Percentiles rank a stretch among this genome's conserved stretches.
phyloP scores from a whole-genome alignment of 2,113 vertebrate species.

The Brachyhypopomus occidentalis region DNA sequence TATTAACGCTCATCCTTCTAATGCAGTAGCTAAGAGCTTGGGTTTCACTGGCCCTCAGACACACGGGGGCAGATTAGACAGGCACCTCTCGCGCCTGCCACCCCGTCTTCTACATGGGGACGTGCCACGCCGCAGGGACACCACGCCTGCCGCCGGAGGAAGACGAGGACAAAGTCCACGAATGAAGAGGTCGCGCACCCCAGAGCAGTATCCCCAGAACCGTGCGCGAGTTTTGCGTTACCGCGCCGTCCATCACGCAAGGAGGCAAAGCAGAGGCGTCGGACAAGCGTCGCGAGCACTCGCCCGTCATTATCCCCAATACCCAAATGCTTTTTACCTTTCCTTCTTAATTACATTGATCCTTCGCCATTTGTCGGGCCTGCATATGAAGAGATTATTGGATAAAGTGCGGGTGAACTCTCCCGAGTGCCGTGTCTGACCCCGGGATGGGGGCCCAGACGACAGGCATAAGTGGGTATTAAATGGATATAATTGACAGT shows the following conservation, averaged over 20 bases:
- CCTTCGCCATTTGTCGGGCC: slow-evolving; percentile 76
- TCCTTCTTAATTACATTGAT: slow-evolving; percentile 81
- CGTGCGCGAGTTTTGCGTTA: slow-evolving; percentile 35
- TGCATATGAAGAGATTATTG: slow-evolving; percentile 82
- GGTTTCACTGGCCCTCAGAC: slow-evolving; percentile 64
- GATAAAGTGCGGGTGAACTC: slow-evolving; percentile 78
- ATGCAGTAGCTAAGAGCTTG: slow-evolving; percentile 68
- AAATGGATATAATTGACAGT: slow-evolving; percentile 85
- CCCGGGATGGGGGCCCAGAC: slow-evolving; percentile 68
- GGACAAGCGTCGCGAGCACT: slow-evolving; percentile 63
- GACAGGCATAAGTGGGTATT: slow-evolving; percentile 82
- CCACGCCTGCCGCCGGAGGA: too few relatives aligned
- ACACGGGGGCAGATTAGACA: slow-evolving; percentile 49
- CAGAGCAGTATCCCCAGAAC: too few relatives aligned
- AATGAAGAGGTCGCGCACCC: too few relatives aligned
- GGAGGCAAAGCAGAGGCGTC: slow-evolving; percentile 18
- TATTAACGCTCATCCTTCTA: slow-evolving; percentile 77
- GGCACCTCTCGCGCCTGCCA: neutral
- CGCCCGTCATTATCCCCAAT: slow-evolving; percentile 75
- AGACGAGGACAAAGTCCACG: neutral
- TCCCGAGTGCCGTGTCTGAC: slow-evolving; percentile 67
- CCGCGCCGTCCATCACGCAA: slow-evolving; percentile 59
- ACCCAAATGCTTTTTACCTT: slow-evolving; percentile 77
- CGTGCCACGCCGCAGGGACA: too few relatives aligned
- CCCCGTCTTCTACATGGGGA: too few relatives aligned